These are phyloP conservation scores for Melitaea cinxia DNA, from an alignment of 1,140 invertebrate genomes.

Conservation along the genomic window DNA sequence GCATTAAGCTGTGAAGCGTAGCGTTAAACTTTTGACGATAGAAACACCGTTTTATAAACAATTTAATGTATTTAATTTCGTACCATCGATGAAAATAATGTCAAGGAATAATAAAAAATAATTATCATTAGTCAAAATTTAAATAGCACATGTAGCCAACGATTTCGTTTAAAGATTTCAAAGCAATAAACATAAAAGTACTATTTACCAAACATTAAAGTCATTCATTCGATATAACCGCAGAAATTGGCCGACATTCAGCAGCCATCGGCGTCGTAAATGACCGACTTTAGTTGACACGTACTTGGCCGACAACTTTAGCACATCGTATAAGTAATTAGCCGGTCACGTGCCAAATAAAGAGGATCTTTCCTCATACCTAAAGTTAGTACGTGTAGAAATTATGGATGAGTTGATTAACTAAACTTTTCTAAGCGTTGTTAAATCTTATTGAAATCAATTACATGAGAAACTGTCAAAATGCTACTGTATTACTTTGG, in stretches of 20 bases:
- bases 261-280: slow-evolving; percentile 23
- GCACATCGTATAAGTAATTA: slow-evolving; percentile 37
- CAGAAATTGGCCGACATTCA: slow-evolving; percentile 33
- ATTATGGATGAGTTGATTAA: slow-evolving; percentile 28
- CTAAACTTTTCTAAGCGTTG: slow-evolving; percentile 7
- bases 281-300: slow-evolving; percentile 31
- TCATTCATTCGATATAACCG: slow-evolving; percentile 3
- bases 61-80: not conserved
- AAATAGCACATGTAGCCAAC: not conserved
- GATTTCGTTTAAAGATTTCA: not conserved
- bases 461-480: no score
- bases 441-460: not conserved
- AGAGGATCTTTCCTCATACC: slow-evolving; percentile 25
- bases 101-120: no score
- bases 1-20: not conserved
- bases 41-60: not conserved
- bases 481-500: no score
- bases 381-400: slow-evolving; percentile 33
- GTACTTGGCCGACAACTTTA: slow-evolving; percentile 35
- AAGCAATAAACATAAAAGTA: slow-evolving; percentile 10
- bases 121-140: not conserved
- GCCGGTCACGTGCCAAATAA: slow-evolving; percentile 36
- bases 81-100: not conserved
- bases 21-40: not conserved
- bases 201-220: slow-evolving; percentile 3